These are phyloP conservation scores for Spisula solida DNA, from an alignment of 2,888 invertebrate species.

Conservation along the genomic window DNA sequence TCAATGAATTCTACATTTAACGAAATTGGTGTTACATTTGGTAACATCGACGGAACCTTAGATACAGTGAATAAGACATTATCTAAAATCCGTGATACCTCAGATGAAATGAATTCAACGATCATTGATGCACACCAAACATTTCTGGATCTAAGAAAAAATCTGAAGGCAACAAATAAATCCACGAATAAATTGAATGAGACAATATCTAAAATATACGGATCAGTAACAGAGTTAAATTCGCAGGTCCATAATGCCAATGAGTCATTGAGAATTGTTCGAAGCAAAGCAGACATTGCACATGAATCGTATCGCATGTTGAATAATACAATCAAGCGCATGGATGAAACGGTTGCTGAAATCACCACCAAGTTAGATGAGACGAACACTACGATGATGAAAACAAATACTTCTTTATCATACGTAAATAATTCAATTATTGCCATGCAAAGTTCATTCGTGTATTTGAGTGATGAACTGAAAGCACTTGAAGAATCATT, in stretches of 20 bases:
- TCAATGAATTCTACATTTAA: conserved; percentile 37
- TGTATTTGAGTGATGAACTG: conserved; percentile 30
- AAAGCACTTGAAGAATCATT: conserved; percentile 41
- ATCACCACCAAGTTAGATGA: conserved; percentile 43
- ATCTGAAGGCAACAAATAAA: conserved; percentile 5
- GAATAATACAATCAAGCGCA: conserved; percentile 35
- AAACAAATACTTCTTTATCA: conserved; percentile 50
- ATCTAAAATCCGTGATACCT: conserved; percentile 3
- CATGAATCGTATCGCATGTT: conserved; percentile 47
- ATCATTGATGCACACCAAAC: conserved; percentile 39
- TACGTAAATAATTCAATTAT: conserved; percentile 44
- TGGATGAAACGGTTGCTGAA: conserved; percentile 32
- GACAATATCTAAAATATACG: conserved; percentile 30
- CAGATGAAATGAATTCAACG: conserved; percentile 22
- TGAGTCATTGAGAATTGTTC: conserved; percentile 51
- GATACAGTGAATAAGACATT: conserved; percentile 48
- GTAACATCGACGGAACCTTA: conserved; percentile 50
- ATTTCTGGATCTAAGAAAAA: conserved; percentile 31
- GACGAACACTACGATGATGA: conserved; percentile 33
- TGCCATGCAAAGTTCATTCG: conserved; percentile 43
- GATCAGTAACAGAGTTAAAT: conserved; percentile 48
- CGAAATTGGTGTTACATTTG: conserved; percentile 52
- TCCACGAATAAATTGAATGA: conserved; percentile 24
- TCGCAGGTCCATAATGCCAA: conserved; percentile 52
- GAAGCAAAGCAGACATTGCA: conserved; percentile 46